A percentile compares a stretch with the other conserved stretches of the same genome.
Conservation (phyloP, 2,888 invertebrate genomes). For the Heliconius charithonia region DNA sequence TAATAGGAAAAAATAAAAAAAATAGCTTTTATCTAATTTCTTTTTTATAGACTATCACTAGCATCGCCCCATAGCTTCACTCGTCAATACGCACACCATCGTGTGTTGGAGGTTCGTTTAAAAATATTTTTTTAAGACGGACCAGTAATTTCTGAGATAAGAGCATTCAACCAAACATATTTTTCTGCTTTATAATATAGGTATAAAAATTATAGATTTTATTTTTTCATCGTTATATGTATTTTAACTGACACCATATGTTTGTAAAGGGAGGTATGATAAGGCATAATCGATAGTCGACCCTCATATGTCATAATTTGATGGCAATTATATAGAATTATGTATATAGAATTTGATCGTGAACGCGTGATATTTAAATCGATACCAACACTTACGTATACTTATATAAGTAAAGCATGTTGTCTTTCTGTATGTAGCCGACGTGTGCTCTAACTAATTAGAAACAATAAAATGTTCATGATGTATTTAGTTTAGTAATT, state of each 20-base stretch:
- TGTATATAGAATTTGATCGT: background rate
- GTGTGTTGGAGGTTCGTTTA: too few relatives aligned
- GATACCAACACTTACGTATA: background rate
- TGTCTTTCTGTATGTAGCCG: background rate
- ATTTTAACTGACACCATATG: conserved; percentile 26
- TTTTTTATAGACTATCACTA: background rate
- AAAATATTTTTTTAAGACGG: too few relatives aligned
- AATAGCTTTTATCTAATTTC: background rate
- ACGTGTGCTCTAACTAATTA: too few relatives aligned
- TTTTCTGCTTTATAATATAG: too few relatives aligned
- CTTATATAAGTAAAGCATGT: background rate
- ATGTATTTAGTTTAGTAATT: too few relatives aligned
- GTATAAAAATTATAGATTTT: background rate
- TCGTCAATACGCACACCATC: conserved; percentile 1
- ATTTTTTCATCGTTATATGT: background rate
- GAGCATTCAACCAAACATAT: too few relatives aligned
- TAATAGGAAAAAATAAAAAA: background rate
- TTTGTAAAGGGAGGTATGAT: conserved; percentile 19
- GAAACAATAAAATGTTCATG: too few relatives aligned
- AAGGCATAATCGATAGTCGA: conserved; percentile 32
- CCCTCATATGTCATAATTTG: conserved; percentile 3
- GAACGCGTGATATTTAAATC: background rate
- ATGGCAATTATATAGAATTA: background rate
- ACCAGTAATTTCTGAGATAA: too few relatives aligned
- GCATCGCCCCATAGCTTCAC: background rate